These are phyloP conservation scores for Dasyurus viverrinus DNA, from an alignment of 2,113 vertebrate genomes.

Conservation along the genomic window DNA sequence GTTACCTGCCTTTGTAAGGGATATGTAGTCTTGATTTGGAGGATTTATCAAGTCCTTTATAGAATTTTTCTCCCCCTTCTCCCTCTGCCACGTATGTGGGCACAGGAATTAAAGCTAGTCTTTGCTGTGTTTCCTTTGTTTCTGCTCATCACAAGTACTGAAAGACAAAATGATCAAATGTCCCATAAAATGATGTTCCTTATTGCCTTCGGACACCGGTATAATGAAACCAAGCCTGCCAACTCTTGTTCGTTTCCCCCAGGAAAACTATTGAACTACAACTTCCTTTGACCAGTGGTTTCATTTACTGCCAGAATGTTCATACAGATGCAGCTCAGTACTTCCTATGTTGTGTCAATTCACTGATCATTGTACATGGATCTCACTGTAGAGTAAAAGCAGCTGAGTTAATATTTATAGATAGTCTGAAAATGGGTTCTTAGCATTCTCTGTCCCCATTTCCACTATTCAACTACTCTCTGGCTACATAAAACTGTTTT, in stretches of 20 bases:
- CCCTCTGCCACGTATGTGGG: neutral
- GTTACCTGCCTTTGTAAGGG: neutral
- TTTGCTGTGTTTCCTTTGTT: neutral
- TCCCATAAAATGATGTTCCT: neutral
- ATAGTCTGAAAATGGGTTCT: neutral
- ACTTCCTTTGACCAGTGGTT: neutral
- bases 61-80: neutral
- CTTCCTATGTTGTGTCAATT: neutral
- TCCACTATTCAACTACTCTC: neutral
- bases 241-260: neutral
- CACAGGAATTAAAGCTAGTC: neutral
- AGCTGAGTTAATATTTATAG: neutral
- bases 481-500: neutral
- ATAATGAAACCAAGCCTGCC: neutral
- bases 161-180: neutral
- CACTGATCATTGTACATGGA: neutral
- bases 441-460: neutral
- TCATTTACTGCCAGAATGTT: neutral
- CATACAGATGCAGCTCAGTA: neutral
- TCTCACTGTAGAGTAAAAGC: neutral
- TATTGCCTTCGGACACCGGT: neutral
- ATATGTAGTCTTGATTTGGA: neutral
- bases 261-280: neutral
- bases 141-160: neutral
- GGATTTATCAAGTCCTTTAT: neutral